Conservation (phyloP, 2,113 vertebrate species). For the Oncorhynchus keta region DNA sequence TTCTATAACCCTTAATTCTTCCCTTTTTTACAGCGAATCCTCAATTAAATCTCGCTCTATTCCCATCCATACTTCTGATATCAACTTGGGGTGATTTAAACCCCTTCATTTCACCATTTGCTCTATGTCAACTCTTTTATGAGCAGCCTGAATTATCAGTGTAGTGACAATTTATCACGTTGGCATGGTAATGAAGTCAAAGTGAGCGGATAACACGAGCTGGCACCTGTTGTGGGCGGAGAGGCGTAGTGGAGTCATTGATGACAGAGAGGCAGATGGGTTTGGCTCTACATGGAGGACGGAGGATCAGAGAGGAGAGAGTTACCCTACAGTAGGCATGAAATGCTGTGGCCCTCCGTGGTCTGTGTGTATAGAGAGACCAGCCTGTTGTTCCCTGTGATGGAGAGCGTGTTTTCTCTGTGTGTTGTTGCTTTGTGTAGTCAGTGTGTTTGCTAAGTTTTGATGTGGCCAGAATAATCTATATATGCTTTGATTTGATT, state of each 20-base stretch:
- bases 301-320: background rate
- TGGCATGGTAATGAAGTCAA: slow-evolving; percentile 29
- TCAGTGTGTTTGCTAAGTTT: background rate
- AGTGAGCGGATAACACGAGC: slow-evolving; percentile 2
- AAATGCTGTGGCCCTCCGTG: background rate
- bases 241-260: background rate
- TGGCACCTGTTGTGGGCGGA: background rate
- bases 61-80: slow-evolving; percentile 41
- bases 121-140: slow-evolving; percentile 41
- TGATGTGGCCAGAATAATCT: too few relatives aligned
- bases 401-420: background rate
- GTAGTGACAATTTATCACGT: slow-evolving; percentile 41
- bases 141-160: slow-evolving; percentile 46
- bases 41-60: slow-evolving; percentile 46
- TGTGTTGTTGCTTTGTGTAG: background rate
- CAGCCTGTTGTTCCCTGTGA: background rate
- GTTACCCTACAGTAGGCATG: background rate
- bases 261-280: slow-evolving; percentile 8
- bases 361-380: background rate
- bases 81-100: slow-evolving; percentile 53
- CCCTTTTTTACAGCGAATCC: slow-evolving; percentile 25
- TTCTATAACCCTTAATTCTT: slow-evolving; percentile 32
- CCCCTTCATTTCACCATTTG: slow-evolving; percentile 49
- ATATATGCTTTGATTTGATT: too few relatives aligned
- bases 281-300: background rate